Conservation (phyloP, 2,888 invertebrate genomes). For the Hanleya hanleyi region DNA sequence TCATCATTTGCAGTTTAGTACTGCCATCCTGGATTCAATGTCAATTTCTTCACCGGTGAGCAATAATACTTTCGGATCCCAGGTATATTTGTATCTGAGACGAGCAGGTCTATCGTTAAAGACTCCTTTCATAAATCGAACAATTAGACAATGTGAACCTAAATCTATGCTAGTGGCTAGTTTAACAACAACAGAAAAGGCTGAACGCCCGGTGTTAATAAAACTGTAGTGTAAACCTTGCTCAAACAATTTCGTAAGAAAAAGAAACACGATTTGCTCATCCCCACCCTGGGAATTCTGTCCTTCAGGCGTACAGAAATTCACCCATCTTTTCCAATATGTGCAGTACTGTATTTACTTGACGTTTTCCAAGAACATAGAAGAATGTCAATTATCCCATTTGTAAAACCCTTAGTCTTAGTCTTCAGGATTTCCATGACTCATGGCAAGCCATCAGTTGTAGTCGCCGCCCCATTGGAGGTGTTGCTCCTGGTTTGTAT, state of each 20-base stretch:
- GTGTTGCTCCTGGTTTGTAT: not conserved
- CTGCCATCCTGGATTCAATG: too few relatives aligned
- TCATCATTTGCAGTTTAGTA: too few relatives aligned
- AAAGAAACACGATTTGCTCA: not conserved
- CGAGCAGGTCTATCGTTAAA: constrained; percentile 25
- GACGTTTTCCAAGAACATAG: constrained; percentile 12
- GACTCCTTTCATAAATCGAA: constrained; percentile 32
- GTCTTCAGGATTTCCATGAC: too few relatives aligned
- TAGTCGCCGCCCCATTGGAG: not conserved
- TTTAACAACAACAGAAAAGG: not conserved
- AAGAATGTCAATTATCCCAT: not conserved
- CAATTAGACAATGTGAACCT: not conserved
- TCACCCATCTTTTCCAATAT: constrained; percentile 14
- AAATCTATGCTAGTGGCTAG: not conserved
- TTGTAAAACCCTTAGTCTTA: too few relatives aligned
- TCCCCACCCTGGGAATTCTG: not conserved
- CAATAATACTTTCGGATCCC: constrained; percentile 33
- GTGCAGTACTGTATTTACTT: constrained; percentile 8
- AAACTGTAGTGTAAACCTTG: not conserved
- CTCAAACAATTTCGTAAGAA: not conserved
- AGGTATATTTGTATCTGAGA: constrained; percentile 31
- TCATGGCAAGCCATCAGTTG: constrained; percentile 8
- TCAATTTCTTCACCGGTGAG: constrained; percentile 21
- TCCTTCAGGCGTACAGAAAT: not conserved
- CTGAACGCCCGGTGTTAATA: constrained; percentile 11